A percentile compares a stretch with the other conserved stretches of the same genome.
Conservation (phyloP, 2,797 vertebrate genomes). For the Cynopterus sphinx region DNA sequence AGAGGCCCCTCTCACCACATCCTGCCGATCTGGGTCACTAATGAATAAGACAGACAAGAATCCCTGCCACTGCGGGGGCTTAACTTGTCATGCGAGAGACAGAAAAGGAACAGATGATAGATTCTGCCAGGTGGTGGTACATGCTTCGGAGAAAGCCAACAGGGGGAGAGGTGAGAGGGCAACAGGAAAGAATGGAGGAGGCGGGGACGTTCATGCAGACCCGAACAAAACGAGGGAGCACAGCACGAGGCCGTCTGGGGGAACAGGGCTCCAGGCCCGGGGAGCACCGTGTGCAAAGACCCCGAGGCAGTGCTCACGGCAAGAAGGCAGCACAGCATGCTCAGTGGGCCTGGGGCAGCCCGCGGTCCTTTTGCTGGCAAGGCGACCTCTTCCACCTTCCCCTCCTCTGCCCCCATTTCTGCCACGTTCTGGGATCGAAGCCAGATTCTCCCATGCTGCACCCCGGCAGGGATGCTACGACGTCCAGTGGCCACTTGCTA, state of each 20-base stretch:
- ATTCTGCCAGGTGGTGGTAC: not conserved
- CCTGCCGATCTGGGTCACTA: not conserved
- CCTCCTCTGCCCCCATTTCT: not conserved
- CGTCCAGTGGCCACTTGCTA: not conserved
- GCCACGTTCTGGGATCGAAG: not conserved
- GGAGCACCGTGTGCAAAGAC: not conserved
- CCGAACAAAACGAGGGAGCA: not conserved
- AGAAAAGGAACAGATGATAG: too few species aligned
- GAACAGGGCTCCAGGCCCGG: not conserved
- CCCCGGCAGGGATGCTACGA: not conserved
- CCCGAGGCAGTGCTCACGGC: not conserved
- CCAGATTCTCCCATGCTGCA: not conserved
- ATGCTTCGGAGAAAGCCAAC: not conserved
- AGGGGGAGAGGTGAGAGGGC: too few species aligned
- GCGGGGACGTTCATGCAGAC: not conserved
- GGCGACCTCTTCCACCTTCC: not conserved
- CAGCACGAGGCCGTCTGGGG: not conserved
- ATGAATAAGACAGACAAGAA: not conserved
- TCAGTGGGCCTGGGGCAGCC: rapidly evolving
- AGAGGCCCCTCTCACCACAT: not conserved
- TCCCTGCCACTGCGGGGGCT: not conserved
- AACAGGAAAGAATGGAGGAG: not conserved
- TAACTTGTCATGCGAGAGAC: not conserved
- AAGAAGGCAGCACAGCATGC: not conserved
- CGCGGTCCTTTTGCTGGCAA: not conserved